Percentiles rank a stretch among this genome's conserved stretches.
These are phyloP conservation scores for Nibea coibor DNA, from an alignment of 2,113 vertebrate genomes.

Conservation along the genomic window DNA sequence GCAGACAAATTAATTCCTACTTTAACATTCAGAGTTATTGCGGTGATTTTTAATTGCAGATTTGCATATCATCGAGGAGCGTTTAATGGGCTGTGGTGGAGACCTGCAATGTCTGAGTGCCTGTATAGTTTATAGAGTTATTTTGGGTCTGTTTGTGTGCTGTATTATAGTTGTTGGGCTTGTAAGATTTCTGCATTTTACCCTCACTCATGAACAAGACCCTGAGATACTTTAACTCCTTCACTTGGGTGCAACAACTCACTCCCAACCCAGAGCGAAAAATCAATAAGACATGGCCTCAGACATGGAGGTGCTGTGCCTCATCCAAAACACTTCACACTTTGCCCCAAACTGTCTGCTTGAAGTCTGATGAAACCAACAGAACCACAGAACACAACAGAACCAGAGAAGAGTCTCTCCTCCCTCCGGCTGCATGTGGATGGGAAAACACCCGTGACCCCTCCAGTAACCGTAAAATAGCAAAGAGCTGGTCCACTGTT, in stretches of 20 bases:
- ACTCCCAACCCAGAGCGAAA: neutral
- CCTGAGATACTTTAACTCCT: neutral
- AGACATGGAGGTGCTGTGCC: neutral
- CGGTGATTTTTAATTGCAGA: too few relatives aligned
- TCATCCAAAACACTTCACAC: neutral
- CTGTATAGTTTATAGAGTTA: too few relatives aligned
- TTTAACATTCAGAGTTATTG: too few relatives aligned
- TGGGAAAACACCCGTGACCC: neutral
- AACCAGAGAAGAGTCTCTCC: neutral
- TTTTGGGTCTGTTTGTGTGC: too few relatives aligned
- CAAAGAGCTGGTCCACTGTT: neutral
- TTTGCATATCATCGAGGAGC: too few relatives aligned
- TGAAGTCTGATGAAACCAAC: neutral
- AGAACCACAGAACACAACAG: neutral
- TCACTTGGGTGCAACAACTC: too few relatives aligned
- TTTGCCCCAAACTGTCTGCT: neutral
- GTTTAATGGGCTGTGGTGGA: too few relatives aligned
- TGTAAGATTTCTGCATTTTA: neutral
- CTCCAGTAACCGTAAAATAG: neutral
- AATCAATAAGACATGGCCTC: neutral
- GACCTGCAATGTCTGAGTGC: too few relatives aligned
- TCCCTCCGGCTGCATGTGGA: neutral
- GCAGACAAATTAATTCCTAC: too few relatives aligned
- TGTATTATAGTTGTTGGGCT: too few relatives aligned
- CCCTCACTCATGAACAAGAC: neutral